Conservation (phyloP, 2,888 invertebrate genomes). For the Eurois occulta region DNA sequence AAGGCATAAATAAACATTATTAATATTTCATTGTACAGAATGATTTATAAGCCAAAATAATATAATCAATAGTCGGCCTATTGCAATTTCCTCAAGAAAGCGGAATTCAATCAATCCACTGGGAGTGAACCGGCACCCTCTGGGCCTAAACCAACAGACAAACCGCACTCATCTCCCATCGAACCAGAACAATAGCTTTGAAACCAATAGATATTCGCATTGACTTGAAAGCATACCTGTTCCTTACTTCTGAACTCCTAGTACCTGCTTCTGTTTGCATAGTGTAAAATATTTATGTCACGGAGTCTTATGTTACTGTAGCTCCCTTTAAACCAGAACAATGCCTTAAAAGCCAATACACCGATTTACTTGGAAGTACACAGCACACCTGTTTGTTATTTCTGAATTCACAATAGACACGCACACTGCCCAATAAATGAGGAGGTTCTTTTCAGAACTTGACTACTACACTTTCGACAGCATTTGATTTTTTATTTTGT, state of each 20-base stretch:
- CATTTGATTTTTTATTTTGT: too few relatives aligned
- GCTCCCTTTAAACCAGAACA: background rate
- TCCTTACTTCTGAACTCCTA: background rate
- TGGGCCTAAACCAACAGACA: slow-evolving; percentile 33
- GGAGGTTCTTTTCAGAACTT: too few relatives aligned
- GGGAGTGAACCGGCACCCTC: slow-evolving; percentile 3
- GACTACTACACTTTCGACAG: too few relatives aligned
- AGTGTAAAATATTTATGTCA: background rate
- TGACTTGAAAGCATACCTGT: background rate
- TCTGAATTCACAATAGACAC: too few relatives aligned
- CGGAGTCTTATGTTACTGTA: background rate
- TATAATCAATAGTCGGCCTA: background rate
- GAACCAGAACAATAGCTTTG: slow-evolving; percentile 19
- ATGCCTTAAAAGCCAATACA: background rate
- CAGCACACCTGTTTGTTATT: background rate
- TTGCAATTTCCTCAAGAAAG: slow-evolving; percentile 3
- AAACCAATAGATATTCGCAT: background rate
- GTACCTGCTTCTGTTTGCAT: slow-evolving; percentile 4
- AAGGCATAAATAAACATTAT: background rate
- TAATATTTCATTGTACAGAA: background rate
- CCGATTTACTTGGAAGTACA: background rate
- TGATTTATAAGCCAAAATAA: background rate
- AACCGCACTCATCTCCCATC: slow-evolving; percentile 3
- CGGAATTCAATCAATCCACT: slow-evolving; percentile 27
- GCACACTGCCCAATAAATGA: too few relatives aligned